Evolutionary conservation across 2,113 vertebrate species (phyloP), one percentile per base, ranked within the genome.

Genomic region (Sterrhoptilus dennistouni): DNA sequence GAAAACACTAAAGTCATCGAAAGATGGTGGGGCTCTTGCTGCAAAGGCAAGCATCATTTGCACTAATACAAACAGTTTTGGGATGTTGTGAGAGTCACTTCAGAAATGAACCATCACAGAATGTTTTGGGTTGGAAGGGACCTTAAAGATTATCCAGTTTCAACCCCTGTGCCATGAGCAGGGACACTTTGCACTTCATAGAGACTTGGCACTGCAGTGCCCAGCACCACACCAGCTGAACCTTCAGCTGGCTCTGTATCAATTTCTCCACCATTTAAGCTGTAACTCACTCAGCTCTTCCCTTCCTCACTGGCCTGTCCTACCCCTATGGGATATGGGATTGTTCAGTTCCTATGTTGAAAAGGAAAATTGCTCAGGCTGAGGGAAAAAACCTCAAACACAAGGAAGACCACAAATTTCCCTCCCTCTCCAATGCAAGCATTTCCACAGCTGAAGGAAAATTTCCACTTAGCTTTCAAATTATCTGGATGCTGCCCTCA

Each of bases 291-390:
- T 14, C 2, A 0, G 10, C 28, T 80, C 15, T 18, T 18, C 36
- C 27, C n/a, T 57, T 77, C 64, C 68, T 59, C 52, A 19, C 7
- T 57, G 0, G 0, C 14, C 35, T 27, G 17, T 78, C 56, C 77
- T 52, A n/a, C 17, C 47, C 40, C n/a, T 45, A 20, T 8, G 18
- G 18, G 44, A 20, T 13, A 6, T 5, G 27, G 16, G 19, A 75
- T 45, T 1, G 0, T 29, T 53, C 72, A 66, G 14, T 29, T 35
- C 21, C 63, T 21, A 15, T 33, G 45, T 0, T 24, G 7, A 1
- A 59, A 19, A 35, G 6, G 12, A 70, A 8, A 66, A 74, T 14
- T 2, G 6, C 45, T 5, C 23, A 42, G 23, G 21, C 21, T 2
- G 5, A 68, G 20, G 14, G 31, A 60, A 40, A 40, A 44, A 14